Base-by-base conservation (phyloP, 2,888 invertebrate species). In the Thecophora atra region DNA sequence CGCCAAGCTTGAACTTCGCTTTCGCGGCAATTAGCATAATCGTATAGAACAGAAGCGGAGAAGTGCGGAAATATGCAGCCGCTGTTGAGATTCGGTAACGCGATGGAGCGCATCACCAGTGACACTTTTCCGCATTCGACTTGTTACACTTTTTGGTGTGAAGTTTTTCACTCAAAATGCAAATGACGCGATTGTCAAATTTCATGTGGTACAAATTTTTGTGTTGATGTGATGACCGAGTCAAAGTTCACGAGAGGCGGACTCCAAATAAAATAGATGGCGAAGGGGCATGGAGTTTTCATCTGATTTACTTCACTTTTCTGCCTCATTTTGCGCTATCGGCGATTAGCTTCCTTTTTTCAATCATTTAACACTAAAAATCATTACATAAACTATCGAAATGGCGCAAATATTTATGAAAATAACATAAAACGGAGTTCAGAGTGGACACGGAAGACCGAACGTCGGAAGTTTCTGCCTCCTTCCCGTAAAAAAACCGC, bases 101-200 rank as follows among this genome's bases (percentile, higher is more conserved):
- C 47, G 4, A 17, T n/a, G 47, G 47, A 11, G n/a, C n/a, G n/a
- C n/a, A n/a, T 47, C 47, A 47, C 47, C 11, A 47, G 47, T 17
- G 17, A 17, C 17, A 47, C 11, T n/a, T 47, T 47, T 47, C 47
- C 47, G 47, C 47, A 47, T n/a, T n/a, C 47, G 47, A 15, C 17
- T 47, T 47, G 11, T 47, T n/a, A n/a, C n/a, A 11, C 15, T n/a
- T 47, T 47, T 47, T 47, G 11, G 47, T 5, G n/a, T 47, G n/a
- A 47, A 47, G n/a, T 47, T 47, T 47, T 47, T 47, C 47, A 47
- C 47, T 47, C 47, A 47, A 47, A 47, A 47, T 47, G 47, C 47
- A 47, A 47, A 47, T 47, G 47, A 47, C 15, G 47, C 17, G 17
- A 17, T 17, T 47, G 47, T n/a, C 47, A 47, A 47, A 47, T 47